Evolutionary conservation across 2,888 invertebrate species (phyloP), one percentile per base, ranked within the genome.

Genomic region (Hemistola chrysoprasaria): DNA sequence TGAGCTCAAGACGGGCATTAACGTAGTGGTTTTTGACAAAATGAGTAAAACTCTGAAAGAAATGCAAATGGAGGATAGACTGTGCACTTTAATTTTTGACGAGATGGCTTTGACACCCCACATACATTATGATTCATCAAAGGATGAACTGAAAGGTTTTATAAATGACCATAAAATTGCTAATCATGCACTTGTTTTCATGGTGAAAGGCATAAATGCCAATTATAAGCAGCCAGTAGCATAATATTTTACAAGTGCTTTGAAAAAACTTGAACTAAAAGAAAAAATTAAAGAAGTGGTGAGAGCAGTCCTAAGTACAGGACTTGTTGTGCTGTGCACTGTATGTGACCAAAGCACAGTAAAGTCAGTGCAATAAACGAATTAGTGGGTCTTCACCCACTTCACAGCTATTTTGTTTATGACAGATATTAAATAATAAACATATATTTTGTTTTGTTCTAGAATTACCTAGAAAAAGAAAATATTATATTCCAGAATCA

Each of bases 301-400:
- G 1, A 10, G 36, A 22, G 8, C 53, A 22, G 34, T 37, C 2
- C 27, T 37, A 7, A 5, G 27, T 1, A 29, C 48, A 8, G 55
- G 55, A 2, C 30, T 62, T 1, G 40, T 33, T 5, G 35, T 59
- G 1, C 0, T 56, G 3, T 20, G 11, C 9, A 56, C 59, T 6
- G 55, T 59, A 0, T 58, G 57, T 46, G 61, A 62, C 32, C 65
- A 62, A 43, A 46, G 56, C 26, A 31, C 51, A 6, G 47, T 53
- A 60, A 62, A 52, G 53, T 58, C 1, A 29, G 56, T 16, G 53
- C 54, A 6, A 57, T 63, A 11, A 53, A 24, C 6, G 38, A 34
- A n/a, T 20, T 63, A 7, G 10, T 60, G 1, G 7, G 36, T 6
- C n/a, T n/a, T n/a, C n/a, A n/a, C n/a, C n/a, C n/a, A n/a, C n/a